A percentile compares a stretch with the other conserved stretches of the same genome.
phyloP scores from a whole-genome alignment of 1,140 invertebrate genomes.

The Goniozus legneri region DNA sequence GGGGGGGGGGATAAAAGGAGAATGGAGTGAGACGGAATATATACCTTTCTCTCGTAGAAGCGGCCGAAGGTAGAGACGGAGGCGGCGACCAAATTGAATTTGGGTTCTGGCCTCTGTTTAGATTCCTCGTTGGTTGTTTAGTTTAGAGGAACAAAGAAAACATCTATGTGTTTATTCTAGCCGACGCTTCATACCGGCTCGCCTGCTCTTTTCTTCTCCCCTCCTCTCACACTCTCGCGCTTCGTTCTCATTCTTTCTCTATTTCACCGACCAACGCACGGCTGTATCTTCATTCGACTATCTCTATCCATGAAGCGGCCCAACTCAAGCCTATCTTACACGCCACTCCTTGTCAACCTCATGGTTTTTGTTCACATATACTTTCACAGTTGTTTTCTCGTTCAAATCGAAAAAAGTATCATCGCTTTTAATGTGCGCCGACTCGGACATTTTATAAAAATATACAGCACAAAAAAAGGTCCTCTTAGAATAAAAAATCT shows the following conservation, averaged over 20 bases:
- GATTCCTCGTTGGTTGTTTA: conserved; percentile 61
- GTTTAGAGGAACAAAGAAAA: conserved; percentile 63
- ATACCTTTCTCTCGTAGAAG: conserved; percentile 46
- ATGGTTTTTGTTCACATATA: no score
- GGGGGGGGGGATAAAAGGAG: conserved; percentile 33
- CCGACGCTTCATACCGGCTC: conserved; percentile 46
- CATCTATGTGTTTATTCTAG: conserved; percentile 62
- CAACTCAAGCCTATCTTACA: no score
- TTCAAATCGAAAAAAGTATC: no score
- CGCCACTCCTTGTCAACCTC: no score
- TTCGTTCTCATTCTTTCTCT: background rate
- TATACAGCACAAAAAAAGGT: no score
- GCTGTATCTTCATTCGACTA: no score
- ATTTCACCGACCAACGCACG: conserved; percentile 42
- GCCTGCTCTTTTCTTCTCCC: conserved; percentile 22
- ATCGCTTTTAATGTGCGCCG: no score
- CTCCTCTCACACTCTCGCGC: conserved; percentile 1
- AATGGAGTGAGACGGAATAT: conserved; percentile 15
- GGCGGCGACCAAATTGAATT: conserved; percentile 58
- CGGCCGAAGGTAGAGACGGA: conserved; percentile 45
- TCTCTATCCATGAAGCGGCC: no score
- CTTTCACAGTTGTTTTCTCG: no score
- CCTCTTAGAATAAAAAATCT: no score
- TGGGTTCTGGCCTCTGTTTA: conserved; percentile 59
- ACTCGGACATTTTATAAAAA: no score